Evolutionary conservation across 2,888 invertebrate genomes (phyloP).

Genomic region (Tupiocoris notatus): DNA sequence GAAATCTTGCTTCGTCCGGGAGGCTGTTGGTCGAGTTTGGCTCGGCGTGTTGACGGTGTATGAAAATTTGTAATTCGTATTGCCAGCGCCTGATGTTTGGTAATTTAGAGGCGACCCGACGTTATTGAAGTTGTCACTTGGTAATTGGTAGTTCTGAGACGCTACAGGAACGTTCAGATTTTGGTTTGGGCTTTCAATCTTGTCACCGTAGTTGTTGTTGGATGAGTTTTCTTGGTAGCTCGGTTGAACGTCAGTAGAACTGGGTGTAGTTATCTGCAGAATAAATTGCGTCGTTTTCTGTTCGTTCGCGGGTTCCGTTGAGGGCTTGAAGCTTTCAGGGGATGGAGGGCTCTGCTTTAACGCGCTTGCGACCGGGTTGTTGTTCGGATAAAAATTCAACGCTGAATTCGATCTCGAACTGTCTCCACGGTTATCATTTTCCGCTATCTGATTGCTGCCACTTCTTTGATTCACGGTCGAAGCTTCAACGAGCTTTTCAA

Average conservation of each 20-base stretch:
- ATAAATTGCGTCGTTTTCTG: not conserved
- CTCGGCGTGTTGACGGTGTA: slow-evolving; percentile 14
- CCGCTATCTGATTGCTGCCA: not conserved
- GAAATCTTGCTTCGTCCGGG: slow-evolving; percentile 3
- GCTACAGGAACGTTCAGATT: not conserved
- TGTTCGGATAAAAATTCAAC: not conserved
- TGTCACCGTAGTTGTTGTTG: not conserved
- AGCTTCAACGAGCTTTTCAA: not conserved
- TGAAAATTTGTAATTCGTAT: slow-evolving; percentile 20
- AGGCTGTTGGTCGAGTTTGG: slow-evolving; percentile 1
- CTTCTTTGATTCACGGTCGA: not conserved
- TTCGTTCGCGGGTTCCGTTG: not conserved
- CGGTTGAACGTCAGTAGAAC: not conserved
- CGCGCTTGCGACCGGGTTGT: not conserved
- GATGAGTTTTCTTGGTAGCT: not conserved
- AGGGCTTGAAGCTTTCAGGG: not conserved
- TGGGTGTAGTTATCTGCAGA: not conserved
- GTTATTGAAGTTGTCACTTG: not conserved
- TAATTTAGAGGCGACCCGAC: not conserved
- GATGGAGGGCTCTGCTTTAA: not conserved
- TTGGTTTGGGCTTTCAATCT: not conserved
- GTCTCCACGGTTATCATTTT: not conserved
- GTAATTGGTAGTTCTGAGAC: not conserved
- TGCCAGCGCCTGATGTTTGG: not conserved
- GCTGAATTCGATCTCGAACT: not conserved